phyloP scores from a whole-genome alignment of 2,113 vertebrate species.

The Bubalus kerabau region DNA sequence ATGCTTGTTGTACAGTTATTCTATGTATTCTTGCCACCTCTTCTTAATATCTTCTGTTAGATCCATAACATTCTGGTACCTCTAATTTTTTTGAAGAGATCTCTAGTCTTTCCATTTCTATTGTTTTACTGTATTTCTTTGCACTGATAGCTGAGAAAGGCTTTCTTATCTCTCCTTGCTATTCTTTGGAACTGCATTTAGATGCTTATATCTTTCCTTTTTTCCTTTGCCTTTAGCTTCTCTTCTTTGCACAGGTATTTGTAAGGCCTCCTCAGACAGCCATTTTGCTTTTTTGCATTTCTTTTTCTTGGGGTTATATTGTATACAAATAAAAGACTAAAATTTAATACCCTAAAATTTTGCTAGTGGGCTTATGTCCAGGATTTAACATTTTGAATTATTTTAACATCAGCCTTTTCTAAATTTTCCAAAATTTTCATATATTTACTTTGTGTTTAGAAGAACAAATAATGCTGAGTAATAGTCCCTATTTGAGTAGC shows the following conservation, averaged over 20 bases:
- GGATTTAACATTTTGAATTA: not conserved
- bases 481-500: not conserved
- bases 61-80: not conserved
- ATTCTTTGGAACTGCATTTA: not conserved
- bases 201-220: not conserved
- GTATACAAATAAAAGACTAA: not conserved
- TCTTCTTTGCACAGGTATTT: not conserved
- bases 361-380: not conserved
- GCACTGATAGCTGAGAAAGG: not conserved
- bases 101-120: not conserved
- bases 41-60: not conserved
- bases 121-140: not conserved
- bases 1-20: not conserved
- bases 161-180: not conserved
- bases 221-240: not conserved
- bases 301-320: not conserved
- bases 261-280: not conserved
- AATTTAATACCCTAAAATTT: not conserved
- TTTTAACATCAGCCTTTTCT: not conserved
- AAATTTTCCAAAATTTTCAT: not conserved
- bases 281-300: not conserved
- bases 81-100: not conserved
- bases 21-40: not conserved
- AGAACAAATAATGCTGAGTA: not conserved
- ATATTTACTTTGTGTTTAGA: not conserved